A percentile compares a stretch with the other conserved stretches of the same genome.
Conservation (phyloP, 2,797 vertebrate species). For the Pseudopleuronectes americanus region DNA sequence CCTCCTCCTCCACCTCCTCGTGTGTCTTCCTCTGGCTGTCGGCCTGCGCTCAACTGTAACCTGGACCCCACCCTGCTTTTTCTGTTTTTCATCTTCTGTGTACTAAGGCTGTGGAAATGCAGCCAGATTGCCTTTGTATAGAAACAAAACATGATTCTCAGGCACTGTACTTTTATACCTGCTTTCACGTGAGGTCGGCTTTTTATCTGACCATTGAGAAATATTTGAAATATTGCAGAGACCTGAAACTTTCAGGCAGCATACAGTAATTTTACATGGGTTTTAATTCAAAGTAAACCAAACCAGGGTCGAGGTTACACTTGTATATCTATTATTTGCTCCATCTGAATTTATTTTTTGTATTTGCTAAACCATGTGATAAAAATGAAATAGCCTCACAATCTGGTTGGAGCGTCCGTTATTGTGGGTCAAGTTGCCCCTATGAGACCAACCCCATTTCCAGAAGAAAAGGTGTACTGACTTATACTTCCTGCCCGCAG, state of each 20-base stretch:
- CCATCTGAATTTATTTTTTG: too few relatives aligned
- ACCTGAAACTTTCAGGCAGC: background rate
- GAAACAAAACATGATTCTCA: background rate
- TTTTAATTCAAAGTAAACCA: background rate
- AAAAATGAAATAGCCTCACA: background rate
- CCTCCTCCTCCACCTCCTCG: too few relatives aligned
- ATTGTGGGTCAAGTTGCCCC: slow-evolving; percentile 41
- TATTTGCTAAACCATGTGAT: background rate
- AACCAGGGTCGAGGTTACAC: background rate
- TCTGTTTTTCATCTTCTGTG: background rate
- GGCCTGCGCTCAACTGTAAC: slow-evolving; percentile 29
- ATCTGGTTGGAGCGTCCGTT: slow-evolving; percentile 10
- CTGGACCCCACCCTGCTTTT: slow-evolving; percentile 18
- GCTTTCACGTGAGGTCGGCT: too few relatives aligned
- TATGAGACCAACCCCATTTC: slow-evolving; percentile 40
- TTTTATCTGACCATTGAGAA: too few relatives aligned
- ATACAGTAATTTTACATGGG: background rate
- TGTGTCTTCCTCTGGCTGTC: background rate
- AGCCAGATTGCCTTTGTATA: slow-evolving; percentile 1
- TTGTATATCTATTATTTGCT: slow-evolving; percentile 1
- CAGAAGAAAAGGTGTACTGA: slow-evolving; percentile 17
- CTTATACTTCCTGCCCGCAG: background rate
- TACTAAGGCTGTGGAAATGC: slow-evolving; percentile 18
- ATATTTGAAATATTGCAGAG: background rate
- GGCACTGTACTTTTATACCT: background rate